phyloP scores from a whole-genome alignment of 2,113 vertebrate species.

The Podarcis cretensis region DNA sequence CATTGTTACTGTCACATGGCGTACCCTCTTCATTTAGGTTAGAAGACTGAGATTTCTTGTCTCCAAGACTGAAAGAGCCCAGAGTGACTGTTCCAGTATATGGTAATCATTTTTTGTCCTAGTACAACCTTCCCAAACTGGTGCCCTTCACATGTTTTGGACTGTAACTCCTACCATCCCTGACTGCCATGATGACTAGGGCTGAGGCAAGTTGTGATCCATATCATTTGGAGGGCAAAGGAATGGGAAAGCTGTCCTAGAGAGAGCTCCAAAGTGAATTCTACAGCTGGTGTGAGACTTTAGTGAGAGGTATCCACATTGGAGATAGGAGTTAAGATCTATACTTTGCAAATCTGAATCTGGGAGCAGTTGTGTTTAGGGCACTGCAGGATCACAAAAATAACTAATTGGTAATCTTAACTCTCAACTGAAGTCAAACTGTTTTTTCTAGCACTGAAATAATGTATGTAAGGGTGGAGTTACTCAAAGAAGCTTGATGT shows the following conservation, averaged over 20 bases:
- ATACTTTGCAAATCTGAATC: not conserved
- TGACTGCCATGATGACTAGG: not conserved
- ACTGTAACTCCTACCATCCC: not conserved
- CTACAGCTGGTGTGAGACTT: not conserved
- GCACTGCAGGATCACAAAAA: not conserved
- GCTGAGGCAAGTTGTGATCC: not conserved
- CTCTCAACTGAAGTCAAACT: not conserved
- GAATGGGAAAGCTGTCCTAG: not conserved
- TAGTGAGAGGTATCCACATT: not conserved
- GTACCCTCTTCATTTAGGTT: not conserved
- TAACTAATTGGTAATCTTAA: not conserved
- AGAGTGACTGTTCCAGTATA: not conserved
- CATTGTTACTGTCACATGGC: not conserved
- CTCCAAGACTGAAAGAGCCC: not conserved
- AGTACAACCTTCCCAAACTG: not conserved
- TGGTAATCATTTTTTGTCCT: not conserved
- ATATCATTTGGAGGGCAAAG: not conserved
- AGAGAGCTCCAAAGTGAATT: not conserved
- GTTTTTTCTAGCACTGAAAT: not conserved
- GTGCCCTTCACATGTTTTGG: not conserved
- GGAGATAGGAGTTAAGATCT: not conserved
- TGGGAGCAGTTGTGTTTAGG: not conserved
- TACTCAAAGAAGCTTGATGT: too few species aligned
- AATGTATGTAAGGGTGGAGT: too few species aligned
- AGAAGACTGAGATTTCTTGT: not conserved